Conservation (phyloP, 2,113 vertebrate genomes). For the Ivindomyrus marchei region DNA sequence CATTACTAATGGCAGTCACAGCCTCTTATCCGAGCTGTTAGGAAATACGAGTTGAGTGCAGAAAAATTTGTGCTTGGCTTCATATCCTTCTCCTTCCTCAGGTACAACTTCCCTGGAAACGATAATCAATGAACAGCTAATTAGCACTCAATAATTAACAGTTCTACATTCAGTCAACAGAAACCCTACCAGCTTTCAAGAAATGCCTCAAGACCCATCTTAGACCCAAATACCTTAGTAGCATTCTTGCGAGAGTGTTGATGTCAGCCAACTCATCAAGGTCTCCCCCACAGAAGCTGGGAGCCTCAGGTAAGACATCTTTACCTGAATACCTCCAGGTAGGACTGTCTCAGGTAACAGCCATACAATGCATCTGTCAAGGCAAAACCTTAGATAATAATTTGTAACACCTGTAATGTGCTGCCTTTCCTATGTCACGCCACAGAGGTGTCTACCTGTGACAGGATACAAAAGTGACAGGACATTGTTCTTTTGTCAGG, state of each 20-base stretch:
- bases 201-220: background rate
- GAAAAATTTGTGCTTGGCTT: background rate
- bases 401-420: background rate
- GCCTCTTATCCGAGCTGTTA: background rate
- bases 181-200: background rate
- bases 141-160: background rate
- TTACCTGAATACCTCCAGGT: background rate
- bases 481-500: conserved; percentile 3
- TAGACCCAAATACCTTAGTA: background rate
- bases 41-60: background rate
- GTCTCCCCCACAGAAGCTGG: background rate
- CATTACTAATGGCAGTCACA: background rate
- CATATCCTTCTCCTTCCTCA: background rate
- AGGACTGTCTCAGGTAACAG: background rate
- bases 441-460: background rate
- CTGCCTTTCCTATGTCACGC: background rate
- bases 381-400: background rate
- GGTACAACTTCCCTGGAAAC: background rate
- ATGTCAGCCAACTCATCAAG: background rate
- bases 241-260: background rate
- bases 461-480: background rate
- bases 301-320: background rate
- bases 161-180: background rate
- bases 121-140: background rate
- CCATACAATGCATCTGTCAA: background rate